Conservation (phyloP, 2,888 invertebrate species). For the Athalia rosae region DNA sequence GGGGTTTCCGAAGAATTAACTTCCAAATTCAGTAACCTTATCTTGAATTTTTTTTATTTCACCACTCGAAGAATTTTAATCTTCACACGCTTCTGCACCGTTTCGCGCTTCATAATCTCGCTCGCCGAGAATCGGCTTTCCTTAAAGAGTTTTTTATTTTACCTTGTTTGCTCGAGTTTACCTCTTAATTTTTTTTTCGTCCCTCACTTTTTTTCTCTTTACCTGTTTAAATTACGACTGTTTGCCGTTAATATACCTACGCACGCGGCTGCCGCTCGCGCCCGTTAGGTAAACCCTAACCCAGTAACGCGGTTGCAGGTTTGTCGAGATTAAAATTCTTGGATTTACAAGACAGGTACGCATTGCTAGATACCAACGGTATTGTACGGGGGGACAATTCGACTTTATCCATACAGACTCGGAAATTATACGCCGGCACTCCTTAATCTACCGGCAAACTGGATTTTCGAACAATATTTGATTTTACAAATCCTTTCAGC, state of each 20-base stretch:
- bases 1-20: no score
- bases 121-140: conserved; percentile 63
- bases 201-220: conserved; percentile 66
- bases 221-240: conserved; percentile 71
- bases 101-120: no score
- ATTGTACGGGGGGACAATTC: no score
- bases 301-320: conserved; percentile 51
- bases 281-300: conserved; percentile 1
- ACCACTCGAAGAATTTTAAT: no score
- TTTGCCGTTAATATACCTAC: conserved; percentile 60
- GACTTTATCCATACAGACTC: no score
- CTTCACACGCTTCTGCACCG: no score
- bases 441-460: conserved; percentile 31
- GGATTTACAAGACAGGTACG: conserved; percentile 59
- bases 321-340: conserved; percentile 68
- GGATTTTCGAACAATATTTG: conserved; percentile 31
- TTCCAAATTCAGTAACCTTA: no score
- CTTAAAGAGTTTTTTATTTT: conserved; percentile 64
- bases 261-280: conserved; percentile 45
- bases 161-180: conserved; percentile 35
- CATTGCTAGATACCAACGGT: no score
- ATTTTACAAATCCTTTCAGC: conserved; percentile 28
- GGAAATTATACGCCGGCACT: background rate
- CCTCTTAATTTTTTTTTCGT: conserved; percentile 53
- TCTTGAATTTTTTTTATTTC: no score